Evolutionary conservation across 1,140 invertebrate genomes (phyloP).

Genomic region (Thaumetopoea pityocampa): DNA sequence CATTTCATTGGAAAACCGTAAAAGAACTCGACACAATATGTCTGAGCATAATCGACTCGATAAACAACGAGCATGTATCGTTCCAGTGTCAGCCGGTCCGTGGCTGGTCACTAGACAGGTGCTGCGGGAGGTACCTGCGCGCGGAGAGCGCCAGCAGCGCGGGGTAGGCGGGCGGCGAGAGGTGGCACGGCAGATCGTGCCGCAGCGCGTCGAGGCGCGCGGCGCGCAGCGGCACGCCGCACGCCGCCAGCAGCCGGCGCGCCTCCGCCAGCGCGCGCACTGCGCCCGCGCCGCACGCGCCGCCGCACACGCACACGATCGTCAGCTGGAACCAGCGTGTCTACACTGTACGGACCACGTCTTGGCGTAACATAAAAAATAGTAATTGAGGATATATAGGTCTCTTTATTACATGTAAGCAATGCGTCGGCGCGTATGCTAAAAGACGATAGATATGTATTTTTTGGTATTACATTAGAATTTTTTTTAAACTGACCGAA

Average conservation of each 20-base stretch:
- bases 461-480: no score
- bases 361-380: no score
- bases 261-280: slow-evolving; percentile 75
- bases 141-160: slow-evolving; percentile 79
- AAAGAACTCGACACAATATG: no score
- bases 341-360: no score
- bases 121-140: slow-evolving; percentile 25
- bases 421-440: no score
- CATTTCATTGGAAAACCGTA: no score
- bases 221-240: slow-evolving; percentile 68
- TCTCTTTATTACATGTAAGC: background rate
- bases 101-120: background rate
- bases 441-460: no score
- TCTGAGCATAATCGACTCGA: no score
- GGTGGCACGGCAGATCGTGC: slow-evolving; percentile 90
- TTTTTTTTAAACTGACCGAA: no score
- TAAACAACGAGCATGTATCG: no score
- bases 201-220: slow-evolving; percentile 86
- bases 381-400: background rate
- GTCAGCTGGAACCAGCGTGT: slow-evolving; percentile 79
- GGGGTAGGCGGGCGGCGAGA: slow-evolving; percentile 84
- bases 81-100: no score
- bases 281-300: slow-evolving; percentile 81
- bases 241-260: slow-evolving; percentile 40
- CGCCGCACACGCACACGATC: slow-evolving; percentile 83